Base-by-base conservation (phyloP, 1,140 invertebrate species). In the Thaumetopoea pityocampa region DNA sequence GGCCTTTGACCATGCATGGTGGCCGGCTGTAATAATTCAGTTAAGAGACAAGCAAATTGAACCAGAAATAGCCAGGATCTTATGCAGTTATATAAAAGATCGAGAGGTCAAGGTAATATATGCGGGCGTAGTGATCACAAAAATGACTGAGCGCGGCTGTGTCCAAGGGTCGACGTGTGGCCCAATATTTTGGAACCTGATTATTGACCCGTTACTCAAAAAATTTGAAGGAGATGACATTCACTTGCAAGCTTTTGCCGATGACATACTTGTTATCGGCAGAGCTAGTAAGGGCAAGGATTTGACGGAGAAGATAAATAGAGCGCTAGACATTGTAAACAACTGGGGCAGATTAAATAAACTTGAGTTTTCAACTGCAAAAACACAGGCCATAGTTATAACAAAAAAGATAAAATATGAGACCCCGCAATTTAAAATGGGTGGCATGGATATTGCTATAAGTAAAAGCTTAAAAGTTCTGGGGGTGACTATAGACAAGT, bases 1-100 rank as follows among this genome's bases (percentile, higher is more conserved):
- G 0, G 68, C 68, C 0, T 76, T 72, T 22, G 67, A 72, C 29
- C 56, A 57, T 20, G 34, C 61, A 0, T 54, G 61, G 52, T 70
- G 61, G 61, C 41, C 42, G 1, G 11, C 12, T 8, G 16, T 61
- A 1, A 9, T 53, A 4, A 5, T 23, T 1, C 5, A 34, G 11
- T 15, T 61, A n/a, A 33, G 17, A n/a, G 6, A 14, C 3, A 51
- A 41, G 33, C 10, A 18, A 0, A 51, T 47, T 24, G 14, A 14
- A 3, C 1, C 1, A 3, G 11, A 16, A 5, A 10, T 10, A 2
- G 2, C 28, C 1, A 2, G n/a, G 3, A 8, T 44, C 1, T 4
- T 44, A 3, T 1, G 4, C 10, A 28, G 17, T 9, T 44, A 44
- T 16, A 11, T 44, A 6, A 4, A 3, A 2, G 16, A 30, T 3